phyloP scores from a whole-genome alignment of 2,888 invertebrate species.

The Euproctis similis region DNA sequence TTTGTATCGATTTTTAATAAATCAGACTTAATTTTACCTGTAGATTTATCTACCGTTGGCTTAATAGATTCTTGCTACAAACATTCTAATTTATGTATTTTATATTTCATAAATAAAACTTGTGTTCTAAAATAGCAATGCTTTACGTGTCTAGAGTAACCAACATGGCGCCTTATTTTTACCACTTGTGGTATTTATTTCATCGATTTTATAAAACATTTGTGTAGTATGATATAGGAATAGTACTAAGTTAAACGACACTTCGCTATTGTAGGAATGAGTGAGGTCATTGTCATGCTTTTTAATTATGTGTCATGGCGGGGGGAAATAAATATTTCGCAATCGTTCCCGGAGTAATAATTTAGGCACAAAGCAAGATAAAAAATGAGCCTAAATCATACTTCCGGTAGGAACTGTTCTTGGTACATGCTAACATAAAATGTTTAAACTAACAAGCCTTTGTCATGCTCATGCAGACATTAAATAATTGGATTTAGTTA shows the following conservation, averaged over 20 bases:
- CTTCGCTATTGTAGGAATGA: no score
- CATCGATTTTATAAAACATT: constrained; percentile 39
- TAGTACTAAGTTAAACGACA: no score
- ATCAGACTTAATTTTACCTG: constrained; percentile 33
- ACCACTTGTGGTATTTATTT: constrained; percentile 46
- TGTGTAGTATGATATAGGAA: constrained; percentile 10
- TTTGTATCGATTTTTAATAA: constrained; percentile 66
- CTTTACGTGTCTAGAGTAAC: constrained; percentile 70
- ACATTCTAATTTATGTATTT: constrained; percentile 33
- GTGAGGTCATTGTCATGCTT: constrained; percentile 58
- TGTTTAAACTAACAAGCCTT: no score
- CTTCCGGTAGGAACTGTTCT: no score
- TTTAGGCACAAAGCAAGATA: no score
- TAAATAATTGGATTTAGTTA: no score
- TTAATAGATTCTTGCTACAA: constrained; percentile 10
- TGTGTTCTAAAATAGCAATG: constrained; percentile 31
- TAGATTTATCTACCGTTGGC: constrained; percentile 12
- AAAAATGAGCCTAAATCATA: no score
- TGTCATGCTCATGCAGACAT: no score
- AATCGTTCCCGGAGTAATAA: no score
- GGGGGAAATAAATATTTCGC: constrained; percentile 39
- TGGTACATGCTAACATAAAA: no score
- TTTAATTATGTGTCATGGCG: constrained; percentile 57
- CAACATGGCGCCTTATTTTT: constrained; percentile 69
- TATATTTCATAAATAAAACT: constrained; percentile 14